Conservation (phyloP, 2,888 invertebrate genomes). For the Melikaiella ostensackeni region DNA sequence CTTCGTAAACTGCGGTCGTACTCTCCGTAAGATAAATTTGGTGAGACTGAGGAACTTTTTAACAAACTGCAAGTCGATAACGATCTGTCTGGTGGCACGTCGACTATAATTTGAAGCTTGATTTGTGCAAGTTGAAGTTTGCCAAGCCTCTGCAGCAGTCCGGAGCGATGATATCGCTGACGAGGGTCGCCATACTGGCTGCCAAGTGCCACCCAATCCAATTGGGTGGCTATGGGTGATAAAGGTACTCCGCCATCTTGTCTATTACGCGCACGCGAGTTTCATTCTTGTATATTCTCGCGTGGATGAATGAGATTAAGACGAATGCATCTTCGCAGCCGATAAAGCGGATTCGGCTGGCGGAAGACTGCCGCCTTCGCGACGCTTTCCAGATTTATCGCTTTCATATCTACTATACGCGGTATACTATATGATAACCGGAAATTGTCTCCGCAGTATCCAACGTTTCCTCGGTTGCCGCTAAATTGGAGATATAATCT, state of each 20-base stretch:
- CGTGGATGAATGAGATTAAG: constrained; percentile 57
- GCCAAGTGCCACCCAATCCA: constrained; percentile 72
- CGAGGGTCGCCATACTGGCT: constrained; percentile 75
- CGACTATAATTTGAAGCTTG: constrained; percentile 19
- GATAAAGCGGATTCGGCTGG: constrained; percentile 54
- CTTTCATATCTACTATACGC: constrained; percentile 55
- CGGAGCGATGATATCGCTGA: constrained; percentile 73
- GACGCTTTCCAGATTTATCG: constrained; percentile 60
- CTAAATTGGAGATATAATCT: constrained; percentile 55
- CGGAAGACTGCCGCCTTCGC: constrained; percentile 53
- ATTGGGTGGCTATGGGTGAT: constrained; percentile 68
- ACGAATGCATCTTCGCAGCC: constrained; percentile 55
- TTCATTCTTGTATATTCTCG: constrained; percentile 50
- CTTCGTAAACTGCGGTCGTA: too few species aligned
- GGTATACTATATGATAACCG: constrained; percentile 63
- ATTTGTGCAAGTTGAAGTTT: constrained; percentile 8
- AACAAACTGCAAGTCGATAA: constrained; percentile 11
- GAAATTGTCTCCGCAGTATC: constrained; percentile 55
- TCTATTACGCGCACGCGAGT: constrained; percentile 64
- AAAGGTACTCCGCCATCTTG: constrained; percentile 68
- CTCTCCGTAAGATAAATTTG: background rate
- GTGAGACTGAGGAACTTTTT: background rate
- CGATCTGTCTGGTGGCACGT: background rate
- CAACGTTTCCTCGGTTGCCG: constrained; percentile 16
- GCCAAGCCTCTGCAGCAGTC: constrained; percentile 6